These are phyloP conservation scores for Panulirus ornatus DNA, from an alignment of 1,140 invertebrate species.

Conservation along the genomic window DNA sequence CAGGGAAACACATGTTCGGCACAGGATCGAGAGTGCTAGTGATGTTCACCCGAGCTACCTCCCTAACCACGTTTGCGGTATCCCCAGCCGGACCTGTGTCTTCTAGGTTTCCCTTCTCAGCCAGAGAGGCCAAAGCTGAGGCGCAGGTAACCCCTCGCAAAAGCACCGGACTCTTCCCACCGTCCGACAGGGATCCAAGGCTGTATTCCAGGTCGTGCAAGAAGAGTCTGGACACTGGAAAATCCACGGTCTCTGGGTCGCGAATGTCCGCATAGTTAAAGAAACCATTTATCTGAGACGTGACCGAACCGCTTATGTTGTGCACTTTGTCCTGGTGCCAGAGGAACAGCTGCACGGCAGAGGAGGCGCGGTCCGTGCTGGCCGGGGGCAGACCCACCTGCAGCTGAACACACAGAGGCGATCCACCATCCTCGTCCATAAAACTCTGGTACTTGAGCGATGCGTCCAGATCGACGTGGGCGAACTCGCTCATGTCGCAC, in stretches of 20 bases:
- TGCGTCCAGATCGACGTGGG: background rate
- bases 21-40: background rate
- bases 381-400: background rate
- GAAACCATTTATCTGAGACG: background rate
- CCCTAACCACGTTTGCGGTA: background rate
- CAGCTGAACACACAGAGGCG: background rate
- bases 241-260: background rate
- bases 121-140: background rate
- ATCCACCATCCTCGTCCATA: background rate
- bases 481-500: conserved; percentile 28
- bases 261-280: conserved; percentile 18
- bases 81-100: background rate
- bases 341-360: background rate
- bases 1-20: conserved; percentile 27
- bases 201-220: background rate
- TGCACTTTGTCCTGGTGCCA: background rate
- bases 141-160: background rate
- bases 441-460: background rate
- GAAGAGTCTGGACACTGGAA: conserved; percentile 11
- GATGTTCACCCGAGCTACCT: background rate
- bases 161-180: background rate
- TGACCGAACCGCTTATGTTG: background rate
- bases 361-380: background rate
- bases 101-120: background rate
- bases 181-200: background rate